These are phyloP conservation scores for Drosophila santomea DNA, from an alignment of 1,140 invertebrate species.

Conservation along the genomic window DNA sequence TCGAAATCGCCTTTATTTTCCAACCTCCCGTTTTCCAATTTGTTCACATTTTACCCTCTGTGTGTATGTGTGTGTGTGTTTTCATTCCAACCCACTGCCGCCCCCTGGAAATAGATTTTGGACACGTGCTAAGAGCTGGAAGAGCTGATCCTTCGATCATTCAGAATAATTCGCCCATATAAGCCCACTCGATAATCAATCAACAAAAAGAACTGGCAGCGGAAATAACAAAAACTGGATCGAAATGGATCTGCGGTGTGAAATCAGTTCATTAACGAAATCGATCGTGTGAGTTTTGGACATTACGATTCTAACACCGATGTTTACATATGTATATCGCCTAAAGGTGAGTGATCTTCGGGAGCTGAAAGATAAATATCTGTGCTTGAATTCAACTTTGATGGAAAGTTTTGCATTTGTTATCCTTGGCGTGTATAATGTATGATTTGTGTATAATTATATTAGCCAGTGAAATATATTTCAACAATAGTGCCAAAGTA, in stretches of 20 bases:
- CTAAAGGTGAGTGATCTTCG: conserved; percentile 10
- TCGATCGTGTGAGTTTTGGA: conserved; percentile 20
- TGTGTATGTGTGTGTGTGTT: background rate
- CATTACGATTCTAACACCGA: conserved; percentile 19
- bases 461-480: too few relatives aligned
- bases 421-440: background rate
- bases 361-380: background rate
- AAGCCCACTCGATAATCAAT: conserved; percentile 21
- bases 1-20: conserved; percentile 6
- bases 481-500: too few relatives aligned
- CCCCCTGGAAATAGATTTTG: background rate
- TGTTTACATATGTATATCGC: background rate
- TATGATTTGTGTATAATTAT: too few relatives aligned
- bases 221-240: conserved; percentile 17
- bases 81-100: background rate
- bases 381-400: background rate
- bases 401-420: background rate
- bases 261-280: conserved; percentile 25
- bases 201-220: conserved; percentile 8
- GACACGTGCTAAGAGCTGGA: conserved; percentile 7
- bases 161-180: background rate
- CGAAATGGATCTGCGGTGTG: conserved; percentile 17
- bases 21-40: background rate
- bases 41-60: too few relatives aligned
- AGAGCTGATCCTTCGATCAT: conserved; percentile 10